phyloP scores from a whole-genome alignment of 2,888 invertebrate species.

The Xanthorhoe designata region DNA sequence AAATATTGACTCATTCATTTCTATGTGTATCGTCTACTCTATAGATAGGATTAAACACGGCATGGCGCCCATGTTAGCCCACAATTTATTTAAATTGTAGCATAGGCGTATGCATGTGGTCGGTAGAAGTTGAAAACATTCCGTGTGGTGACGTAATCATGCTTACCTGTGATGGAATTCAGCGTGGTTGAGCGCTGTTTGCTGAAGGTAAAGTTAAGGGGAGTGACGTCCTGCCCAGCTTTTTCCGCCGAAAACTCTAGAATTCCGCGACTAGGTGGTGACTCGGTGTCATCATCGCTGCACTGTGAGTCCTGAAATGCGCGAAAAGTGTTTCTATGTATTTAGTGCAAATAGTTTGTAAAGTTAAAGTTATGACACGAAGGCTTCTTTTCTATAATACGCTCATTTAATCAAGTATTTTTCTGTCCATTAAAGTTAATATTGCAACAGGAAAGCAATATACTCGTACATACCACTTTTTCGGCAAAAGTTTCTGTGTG shows the following conservation, averaged over 20 bases:
- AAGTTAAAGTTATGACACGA: not conserved
- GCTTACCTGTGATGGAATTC: slow-evolving; percentile 90
- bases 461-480: slow-evolving; percentile 64
- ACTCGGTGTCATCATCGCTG: slow-evolving; percentile 81
- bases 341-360: not conserved
- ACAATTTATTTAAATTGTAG: slow-evolving; percentile 38
- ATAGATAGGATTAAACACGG: slow-evolving; percentile 57
- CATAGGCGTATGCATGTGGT: slow-evolving; percentile 49
- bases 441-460: not conserved
- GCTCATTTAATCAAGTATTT: not conserved
- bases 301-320: slow-evolving; percentile 73
- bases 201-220: slow-evolving; percentile 92
- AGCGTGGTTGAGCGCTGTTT: slow-evolving; percentile 89
- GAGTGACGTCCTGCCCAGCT: slow-evolving; percentile 95
- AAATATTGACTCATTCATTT: slow-evolving; percentile 63
- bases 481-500: slow-evolving; percentile 82
- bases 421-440: not conserved
- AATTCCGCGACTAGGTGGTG: slow-evolving; percentile 88
- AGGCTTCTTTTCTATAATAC: not conserved
- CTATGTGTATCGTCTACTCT: slow-evolving; percentile 73
- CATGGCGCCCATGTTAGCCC: slow-evolving; percentile 52
- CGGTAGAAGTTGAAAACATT: slow-evolving; percentile 53
- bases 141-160: slow-evolving; percentile 34
- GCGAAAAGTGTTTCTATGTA: not conserved
- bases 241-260: slow-evolving; percentile 94